Conservation (phyloP, 2,888 invertebrate species). For the Galerucella nymphaeae region DNA sequence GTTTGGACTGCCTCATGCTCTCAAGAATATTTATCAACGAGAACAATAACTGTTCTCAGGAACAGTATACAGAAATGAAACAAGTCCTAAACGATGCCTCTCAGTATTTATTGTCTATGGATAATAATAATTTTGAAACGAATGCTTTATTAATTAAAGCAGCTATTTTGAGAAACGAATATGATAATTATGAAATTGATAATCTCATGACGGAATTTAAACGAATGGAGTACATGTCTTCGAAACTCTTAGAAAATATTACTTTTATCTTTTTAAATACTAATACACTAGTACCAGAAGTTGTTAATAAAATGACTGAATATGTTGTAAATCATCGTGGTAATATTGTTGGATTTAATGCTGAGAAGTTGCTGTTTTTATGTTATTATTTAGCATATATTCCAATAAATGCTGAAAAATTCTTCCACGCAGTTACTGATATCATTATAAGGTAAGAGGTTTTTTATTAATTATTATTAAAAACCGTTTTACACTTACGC, state of each 20-base stretch:
- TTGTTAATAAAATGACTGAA: conserved; percentile 65
- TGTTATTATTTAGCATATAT: conserved; percentile 68
- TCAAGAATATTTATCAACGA: conserved; percentile 32
- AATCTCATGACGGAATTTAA: conserved; percentile 61
- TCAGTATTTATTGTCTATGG: conserved; percentile 31
- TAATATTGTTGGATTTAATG: conserved; percentile 67
- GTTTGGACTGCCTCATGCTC: conserved; percentile 35
- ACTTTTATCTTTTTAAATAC: conserved; percentile 63
- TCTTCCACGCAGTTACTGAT: conserved; percentile 62
- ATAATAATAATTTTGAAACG: conserved; percentile 24
- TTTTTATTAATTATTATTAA: conserved; percentile 4
- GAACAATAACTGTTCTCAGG: conserved; percentile 29
- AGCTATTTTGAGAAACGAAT: conserved; percentile 59
- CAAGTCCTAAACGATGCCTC: conserved; percentile 41
- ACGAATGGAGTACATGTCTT: conserved; percentile 60
- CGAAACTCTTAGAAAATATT: conserved; percentile 65
- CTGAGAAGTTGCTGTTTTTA: conserved; percentile 66
- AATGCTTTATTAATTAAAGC: conserved; percentile 50
- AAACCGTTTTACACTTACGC: no score
- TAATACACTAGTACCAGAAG: conserved; percentile 63
- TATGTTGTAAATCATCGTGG: conserved; percentile 65
- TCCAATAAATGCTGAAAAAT: conserved; percentile 62
- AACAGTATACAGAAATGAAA: conserved; percentile 38
- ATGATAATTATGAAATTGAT: conserved; percentile 55
- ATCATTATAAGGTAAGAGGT: conserved; percentile 65